phyloP scores from a whole-genome alignment of 2,888 invertebrate genomes.

The Flexamia atlantica region DNA sequence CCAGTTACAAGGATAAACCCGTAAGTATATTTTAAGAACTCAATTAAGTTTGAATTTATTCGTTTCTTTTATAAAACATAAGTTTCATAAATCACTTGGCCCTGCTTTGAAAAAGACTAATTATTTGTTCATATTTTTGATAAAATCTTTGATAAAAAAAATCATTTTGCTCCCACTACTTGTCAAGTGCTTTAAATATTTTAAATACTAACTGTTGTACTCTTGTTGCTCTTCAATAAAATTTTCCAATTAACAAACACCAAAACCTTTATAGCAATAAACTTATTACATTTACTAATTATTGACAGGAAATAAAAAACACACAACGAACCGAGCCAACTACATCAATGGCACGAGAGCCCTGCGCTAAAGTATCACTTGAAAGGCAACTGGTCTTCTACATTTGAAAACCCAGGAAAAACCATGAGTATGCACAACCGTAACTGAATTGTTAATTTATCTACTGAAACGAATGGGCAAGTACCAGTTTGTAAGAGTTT shows the following conservation, averaged over 20 bases:
- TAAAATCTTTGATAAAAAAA: too few relatives aligned
- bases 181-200: slow-evolving; percentile 28
- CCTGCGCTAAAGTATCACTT: slow-evolving; percentile 29
- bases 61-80: too few relatives aligned
- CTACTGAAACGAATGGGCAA: neutral
- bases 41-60: too few relatives aligned
- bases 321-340: slow-evolving; percentile 34
- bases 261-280: slow-evolving; percentile 21
- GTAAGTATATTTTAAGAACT: too few relatives aligned
- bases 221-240: slow-evolving; percentile 31
- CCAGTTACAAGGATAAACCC: too few relatives aligned
- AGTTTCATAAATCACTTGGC: too few relatives aligned
- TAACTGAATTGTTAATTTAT: neutral
- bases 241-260: slow-evolving; percentile 24
- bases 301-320: slow-evolving; percentile 11
- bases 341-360: slow-evolving; percentile 46
- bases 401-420: neutral
- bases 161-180: slow-evolving; percentile 21
- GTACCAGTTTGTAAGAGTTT: neutral
- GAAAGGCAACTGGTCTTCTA: slow-evolving; percentile 45
- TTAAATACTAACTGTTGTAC: slow-evolving; percentile 56
- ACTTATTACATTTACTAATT: slow-evolving; percentile 21
- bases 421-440: neutral
- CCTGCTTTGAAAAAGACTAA: too few relatives aligned
- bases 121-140: too few relatives aligned